Evolutionary conservation across 2,113 vertebrate genomes (phyloP).

Genomic region (Pterocles burchelli): DNA sequence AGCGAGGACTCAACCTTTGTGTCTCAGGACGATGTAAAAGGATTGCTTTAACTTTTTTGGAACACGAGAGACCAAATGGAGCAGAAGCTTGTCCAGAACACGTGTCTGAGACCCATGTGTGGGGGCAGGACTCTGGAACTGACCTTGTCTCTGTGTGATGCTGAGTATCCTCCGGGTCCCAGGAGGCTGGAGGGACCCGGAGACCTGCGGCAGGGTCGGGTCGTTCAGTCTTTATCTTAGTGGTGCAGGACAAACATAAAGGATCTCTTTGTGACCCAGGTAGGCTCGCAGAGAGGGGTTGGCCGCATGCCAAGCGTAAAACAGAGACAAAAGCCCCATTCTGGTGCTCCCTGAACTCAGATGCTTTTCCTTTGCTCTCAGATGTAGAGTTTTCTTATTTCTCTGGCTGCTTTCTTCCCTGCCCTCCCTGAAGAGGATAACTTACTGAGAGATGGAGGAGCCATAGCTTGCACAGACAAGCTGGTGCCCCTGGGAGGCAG

Average conservation of each 20-base stretch:
- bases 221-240: not conserved
- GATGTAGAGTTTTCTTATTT: not conserved
- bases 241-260: slow-evolving; percentile 3
- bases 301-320: not conserved
- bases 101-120: not conserved
- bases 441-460: not conserved
- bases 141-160: not conserved
- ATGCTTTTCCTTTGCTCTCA: slow-evolving; percentile 25
- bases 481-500: not conserved
- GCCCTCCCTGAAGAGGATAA: not conserved
- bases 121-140: not conserved
- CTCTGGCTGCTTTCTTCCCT: not conserved
- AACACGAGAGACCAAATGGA: not conserved
- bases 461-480: not conserved
- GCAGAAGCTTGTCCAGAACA: not conserved
- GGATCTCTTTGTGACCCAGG: slow-evolving; percentile 48
- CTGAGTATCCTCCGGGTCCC: not conserved
- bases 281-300: not conserved
- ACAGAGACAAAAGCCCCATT: slow-evolving; percentile 41
- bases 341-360: not conserved
- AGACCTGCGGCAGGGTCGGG: accelerated
- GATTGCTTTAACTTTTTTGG: not conserved
- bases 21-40: not conserved
- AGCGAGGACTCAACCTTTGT: not conserved
- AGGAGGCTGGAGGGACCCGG: not conserved